These are phyloP conservation scores for Druon quercuslanigerum DNA, from an alignment of 1,140 invertebrate species.

Conservation along the genomic window DNA sequence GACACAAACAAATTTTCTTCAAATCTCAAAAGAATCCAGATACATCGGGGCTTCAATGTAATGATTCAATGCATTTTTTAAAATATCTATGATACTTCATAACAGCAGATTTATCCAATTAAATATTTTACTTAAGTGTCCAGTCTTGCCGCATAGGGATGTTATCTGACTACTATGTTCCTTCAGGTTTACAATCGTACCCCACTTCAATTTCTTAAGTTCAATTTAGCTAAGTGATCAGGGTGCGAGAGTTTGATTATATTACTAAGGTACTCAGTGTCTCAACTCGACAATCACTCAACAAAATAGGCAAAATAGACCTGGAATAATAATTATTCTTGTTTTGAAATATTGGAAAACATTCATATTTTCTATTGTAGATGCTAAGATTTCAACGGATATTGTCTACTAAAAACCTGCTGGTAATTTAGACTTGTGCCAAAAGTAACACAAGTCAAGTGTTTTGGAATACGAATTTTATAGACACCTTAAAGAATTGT, in stretches of 20 bases:
- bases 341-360: no score
- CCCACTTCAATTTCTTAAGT: conserved; percentile 59
- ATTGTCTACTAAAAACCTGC: no score
- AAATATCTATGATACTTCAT: no score
- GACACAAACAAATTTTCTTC: conserved; percentile 36
- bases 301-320: not conserved
- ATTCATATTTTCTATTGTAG: no score
- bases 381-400: no score
- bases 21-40: not conserved
- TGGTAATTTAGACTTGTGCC: no score
- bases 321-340: not conserved
- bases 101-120: no score
- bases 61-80: no score
- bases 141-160: conserved; percentile 42
- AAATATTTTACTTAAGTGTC: no score
- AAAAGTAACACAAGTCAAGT: no score
- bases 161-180: conserved; percentile 50
- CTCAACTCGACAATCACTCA: conserved; percentile 7
- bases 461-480: no score
- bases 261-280: not conserved
- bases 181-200: conserved; percentile 47
- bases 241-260: conserved; percentile 50
- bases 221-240: conserved; percentile 62
- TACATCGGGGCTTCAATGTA: not conserved
- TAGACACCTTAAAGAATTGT: no score